These are phyloP conservation scores for Poecilia picta DNA, from an alignment of 2,797 vertebrate species.

Conservation along the genomic window DNA sequence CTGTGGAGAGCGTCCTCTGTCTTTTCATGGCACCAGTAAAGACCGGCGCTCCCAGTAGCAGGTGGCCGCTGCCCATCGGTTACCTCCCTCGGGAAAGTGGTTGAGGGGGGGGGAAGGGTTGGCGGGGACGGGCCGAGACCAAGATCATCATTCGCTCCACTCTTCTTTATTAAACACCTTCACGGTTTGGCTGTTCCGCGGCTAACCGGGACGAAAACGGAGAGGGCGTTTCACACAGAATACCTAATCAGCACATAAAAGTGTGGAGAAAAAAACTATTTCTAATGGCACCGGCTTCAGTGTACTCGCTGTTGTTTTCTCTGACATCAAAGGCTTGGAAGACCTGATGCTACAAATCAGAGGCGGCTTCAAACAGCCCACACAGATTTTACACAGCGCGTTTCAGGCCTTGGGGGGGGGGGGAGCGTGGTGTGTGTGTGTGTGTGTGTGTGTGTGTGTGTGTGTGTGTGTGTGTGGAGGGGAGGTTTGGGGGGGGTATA, in stretches of 20 bases:
- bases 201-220: conserved; percentile 53
- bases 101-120: background rate
- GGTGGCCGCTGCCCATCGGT: conserved; percentile 74
- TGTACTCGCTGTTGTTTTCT: conserved; percentile 35
- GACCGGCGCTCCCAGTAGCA: conserved; percentile 75
- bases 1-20: conserved; percentile 79
- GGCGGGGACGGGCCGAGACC: conserved; percentile 34
- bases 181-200: conserved; percentile 48
- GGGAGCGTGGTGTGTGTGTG: too few relatives aligned
- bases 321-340: conserved; percentile 60
- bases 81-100: conserved; percentile 29
- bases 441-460: too few relatives aligned
- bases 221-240: conserved; percentile 58
- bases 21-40: conserved; percentile 79
- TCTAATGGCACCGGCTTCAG: conserved; percentile 45
- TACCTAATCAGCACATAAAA: conserved; percentile 64
- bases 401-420: conserved; percentile 21
- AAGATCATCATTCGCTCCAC: conserved; percentile 59
- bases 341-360: conserved; percentile 58
- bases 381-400: conserved; percentile 53
- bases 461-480: too few relatives aligned
- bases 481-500: background rate
- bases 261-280: conserved; percentile 36
- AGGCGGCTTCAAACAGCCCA: conserved; percentile 49
- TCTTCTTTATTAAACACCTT: conserved; percentile 78